A percentile compares a stretch with the other conserved stretches of the same genome.
Conservation (phyloP, 2,888 invertebrate genomes). For the Phoenoteleia sp. region DNA sequence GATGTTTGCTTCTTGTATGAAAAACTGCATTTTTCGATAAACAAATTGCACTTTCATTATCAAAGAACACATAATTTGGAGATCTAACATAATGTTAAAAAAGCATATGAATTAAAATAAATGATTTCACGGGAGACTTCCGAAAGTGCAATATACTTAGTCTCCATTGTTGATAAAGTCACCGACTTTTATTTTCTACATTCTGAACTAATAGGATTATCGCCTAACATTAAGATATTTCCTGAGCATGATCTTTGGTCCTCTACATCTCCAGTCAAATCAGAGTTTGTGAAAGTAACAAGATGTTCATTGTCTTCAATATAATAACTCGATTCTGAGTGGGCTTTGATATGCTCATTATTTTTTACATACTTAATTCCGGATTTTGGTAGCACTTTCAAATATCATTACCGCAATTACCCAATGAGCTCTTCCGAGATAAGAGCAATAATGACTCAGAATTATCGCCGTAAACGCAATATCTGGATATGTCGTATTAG, state of each 20-base stretch:
- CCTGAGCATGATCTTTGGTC: constrained; percentile 37
- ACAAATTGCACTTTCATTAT: constrained; percentile 30
- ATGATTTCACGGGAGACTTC: constrained; percentile 46
- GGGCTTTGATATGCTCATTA: constrained; percentile 36
- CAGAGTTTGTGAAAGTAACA: constrained; percentile 67
- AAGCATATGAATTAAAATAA: constrained; percentile 44
- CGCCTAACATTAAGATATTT: constrained; percentile 40
- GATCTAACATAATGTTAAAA: constrained; percentile 22
- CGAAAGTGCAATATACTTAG: constrained; percentile 50
- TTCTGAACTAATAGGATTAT: constrained; percentile 54
- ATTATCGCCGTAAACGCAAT: constrained; percentile 69
- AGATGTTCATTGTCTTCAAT: too few relatives aligned
- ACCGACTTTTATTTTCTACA: constrained; percentile 45
- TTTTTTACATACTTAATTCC: constrained; percentile 60
- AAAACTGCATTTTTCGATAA: constrained; percentile 6
- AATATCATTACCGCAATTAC: constrained; percentile 18
- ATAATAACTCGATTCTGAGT: too few relatives aligned
- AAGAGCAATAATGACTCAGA: too few relatives aligned
- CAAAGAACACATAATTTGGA: constrained; percentile 36
- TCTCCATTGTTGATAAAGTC: constrained; percentile 40
- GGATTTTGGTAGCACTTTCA: constrained; percentile 57
- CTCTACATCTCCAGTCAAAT: constrained; percentile 71
- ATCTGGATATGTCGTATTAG: constrained; percentile 42
- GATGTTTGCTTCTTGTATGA: constrained; percentile 21
- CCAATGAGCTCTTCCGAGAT: constrained; percentile 20